Evolutionary conservation across 2,888 invertebrate species (phyloP).

Genomic region (Electrophaes corylata): DNA sequence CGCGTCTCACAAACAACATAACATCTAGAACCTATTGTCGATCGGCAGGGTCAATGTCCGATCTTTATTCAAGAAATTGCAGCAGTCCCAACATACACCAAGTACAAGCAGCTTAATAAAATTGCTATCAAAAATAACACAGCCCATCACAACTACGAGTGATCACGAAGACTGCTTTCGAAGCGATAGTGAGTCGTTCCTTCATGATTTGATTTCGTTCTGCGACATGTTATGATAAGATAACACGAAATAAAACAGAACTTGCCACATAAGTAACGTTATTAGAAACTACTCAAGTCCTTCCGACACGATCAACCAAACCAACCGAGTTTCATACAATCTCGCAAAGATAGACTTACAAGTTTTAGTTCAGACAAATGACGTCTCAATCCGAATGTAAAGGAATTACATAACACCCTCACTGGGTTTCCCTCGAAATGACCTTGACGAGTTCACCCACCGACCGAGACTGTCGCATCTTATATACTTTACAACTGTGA

Average conservation of each 20-base stretch:
- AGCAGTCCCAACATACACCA: constrained; percentile 29
- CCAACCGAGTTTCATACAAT: not conserved
- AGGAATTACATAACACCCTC: constrained; percentile 61
- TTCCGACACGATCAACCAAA: not conserved
- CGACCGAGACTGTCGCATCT: constrained; percentile 61
- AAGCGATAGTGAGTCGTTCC: not conserved
- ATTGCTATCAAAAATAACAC: constrained; percentile 5
- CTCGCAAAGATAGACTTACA: constrained; percentile 5
- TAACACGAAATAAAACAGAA: not conserved
- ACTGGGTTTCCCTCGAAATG: constrained; percentile 61
- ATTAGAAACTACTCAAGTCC: not conserved
- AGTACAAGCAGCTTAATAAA: constrained; percentile 32
- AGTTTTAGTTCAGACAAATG: constrained; percentile 33
- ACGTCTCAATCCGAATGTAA: constrained; percentile 50
- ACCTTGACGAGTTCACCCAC: constrained; percentile 68
- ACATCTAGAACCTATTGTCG: constrained; percentile 26
- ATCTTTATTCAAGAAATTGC: constrained; percentile 37
- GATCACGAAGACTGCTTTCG: not conserved
- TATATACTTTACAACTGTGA: constrained; percentile 63
- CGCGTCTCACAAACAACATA: constrained; percentile 39
- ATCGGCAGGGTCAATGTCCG: constrained; percentile 39
- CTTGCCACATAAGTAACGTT: not conserved
- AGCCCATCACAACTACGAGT: not conserved
- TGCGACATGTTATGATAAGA: not conserved
- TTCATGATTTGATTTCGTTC: not conserved